Percentiles rank a stretch among this genome's conserved stretches.
Conservation (phyloP, 2,888 invertebrate genomes). For the Synanthedon tipuliformis region DNA sequence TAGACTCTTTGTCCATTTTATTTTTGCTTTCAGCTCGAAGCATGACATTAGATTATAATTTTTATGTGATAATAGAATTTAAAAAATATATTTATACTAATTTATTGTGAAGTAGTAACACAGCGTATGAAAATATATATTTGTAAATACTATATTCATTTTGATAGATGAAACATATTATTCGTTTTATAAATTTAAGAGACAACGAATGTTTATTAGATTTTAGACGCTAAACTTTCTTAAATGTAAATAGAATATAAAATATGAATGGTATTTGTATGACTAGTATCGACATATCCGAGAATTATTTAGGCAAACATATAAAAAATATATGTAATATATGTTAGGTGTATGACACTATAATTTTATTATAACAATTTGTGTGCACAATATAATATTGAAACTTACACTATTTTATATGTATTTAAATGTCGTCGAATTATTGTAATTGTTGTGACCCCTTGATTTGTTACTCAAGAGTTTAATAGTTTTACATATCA, state of each 20-base stretch:
- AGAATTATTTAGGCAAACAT: not conserved
- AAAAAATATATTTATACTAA: not conserved
- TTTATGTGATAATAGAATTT: constrained; percentile 7
- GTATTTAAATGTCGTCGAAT: constrained; percentile 8
- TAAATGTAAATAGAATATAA: not conserved
- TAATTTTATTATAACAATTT: constrained; percentile 12
- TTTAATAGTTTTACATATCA: not conserved
- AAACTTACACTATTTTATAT: not conserved
- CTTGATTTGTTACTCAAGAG: constrained; percentile 8
- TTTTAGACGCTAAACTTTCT: not conserved
- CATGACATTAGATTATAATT: constrained; percentile 1
- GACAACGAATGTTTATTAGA: constrained; percentile 12
- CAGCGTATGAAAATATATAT: not conserved
- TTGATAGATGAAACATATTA: not conserved
- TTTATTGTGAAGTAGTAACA: not conserved
- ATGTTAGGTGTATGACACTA: constrained; percentile 3
- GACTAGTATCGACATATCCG: not conserved
- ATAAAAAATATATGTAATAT: not conserved
- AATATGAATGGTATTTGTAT: not conserved
- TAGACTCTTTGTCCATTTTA: not conserved
- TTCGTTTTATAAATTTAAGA: constrained; percentile 1
- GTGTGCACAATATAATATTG: constrained; percentile 5
- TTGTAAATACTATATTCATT: not conserved
- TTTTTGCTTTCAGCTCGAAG: not conserved
- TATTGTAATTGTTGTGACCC: constrained; percentile 5